A percentile compares a stretch with the other conserved stretches of the same genome.
Evolutionary conservation across 1,140 invertebrate species (phyloP).

Genomic region (Drosophila arizonae): DNA sequence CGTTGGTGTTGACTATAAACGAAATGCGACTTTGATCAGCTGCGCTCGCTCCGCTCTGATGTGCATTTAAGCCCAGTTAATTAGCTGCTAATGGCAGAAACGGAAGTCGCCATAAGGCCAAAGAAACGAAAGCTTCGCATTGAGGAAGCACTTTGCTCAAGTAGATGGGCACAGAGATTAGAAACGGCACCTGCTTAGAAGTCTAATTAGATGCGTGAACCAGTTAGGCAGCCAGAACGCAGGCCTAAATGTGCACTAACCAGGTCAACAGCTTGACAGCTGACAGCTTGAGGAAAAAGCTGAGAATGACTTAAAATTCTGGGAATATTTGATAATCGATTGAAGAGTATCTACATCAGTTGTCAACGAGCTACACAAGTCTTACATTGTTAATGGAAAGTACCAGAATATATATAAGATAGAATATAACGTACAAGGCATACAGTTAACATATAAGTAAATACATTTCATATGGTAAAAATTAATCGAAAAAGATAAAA

Average conservation of each 20-base stretch:
- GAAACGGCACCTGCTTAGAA: conserved; percentile 24
- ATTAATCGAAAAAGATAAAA: too few species aligned
- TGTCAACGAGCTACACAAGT: too few species aligned
- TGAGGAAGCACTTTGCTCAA: conserved; percentile 39
- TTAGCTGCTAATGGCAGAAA: conserved; percentile 47
- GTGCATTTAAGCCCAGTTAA: conserved; percentile 58
- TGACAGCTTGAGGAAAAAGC: too few species aligned
- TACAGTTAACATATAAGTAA: too few species aligned
- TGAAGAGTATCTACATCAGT: too few species aligned
- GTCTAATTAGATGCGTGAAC: conserved; percentile 17
- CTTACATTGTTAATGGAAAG: too few species aligned
- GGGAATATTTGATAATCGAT: not conserved
- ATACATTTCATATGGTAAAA: too few species aligned
- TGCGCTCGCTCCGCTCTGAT: conserved; percentile 28
- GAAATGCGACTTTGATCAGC: conserved; percentile 53
- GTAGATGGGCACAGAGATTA: conserved; percentile 36
- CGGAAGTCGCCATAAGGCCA: conserved; percentile 57
- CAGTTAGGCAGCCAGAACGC: not conserved
- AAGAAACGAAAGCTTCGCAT: conserved; percentile 51
- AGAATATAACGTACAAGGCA: too few species aligned
- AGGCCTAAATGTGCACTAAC: conserved; percentile 1
- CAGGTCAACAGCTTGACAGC: not conserved
- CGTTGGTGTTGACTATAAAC: conserved; percentile 12
- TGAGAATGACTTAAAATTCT: not conserved
- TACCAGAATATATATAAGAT: too few species aligned